Conservation (phyloP, 1,140 invertebrate genomes). For the Uloborus diversus region DNA sequence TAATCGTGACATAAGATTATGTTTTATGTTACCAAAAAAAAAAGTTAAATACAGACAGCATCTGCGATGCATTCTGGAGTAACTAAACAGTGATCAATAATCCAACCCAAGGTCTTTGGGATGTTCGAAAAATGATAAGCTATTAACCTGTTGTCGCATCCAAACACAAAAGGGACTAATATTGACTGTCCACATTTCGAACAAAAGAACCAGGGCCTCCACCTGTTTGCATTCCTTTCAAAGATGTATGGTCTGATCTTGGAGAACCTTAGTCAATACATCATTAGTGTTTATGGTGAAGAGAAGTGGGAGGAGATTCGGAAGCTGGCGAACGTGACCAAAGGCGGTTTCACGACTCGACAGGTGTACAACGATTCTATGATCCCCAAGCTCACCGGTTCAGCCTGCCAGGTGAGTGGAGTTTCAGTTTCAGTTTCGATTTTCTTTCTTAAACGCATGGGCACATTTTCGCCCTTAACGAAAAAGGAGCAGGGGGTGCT, state of each 20-base stretch:
- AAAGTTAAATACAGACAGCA: too few relatives aligned
- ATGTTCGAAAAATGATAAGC: too few relatives aligned
- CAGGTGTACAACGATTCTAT: slow-evolving; percentile 91
- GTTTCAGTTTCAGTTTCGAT: not conserved
- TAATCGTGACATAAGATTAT: too few relatives aligned
- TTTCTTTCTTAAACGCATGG: too few relatives aligned
- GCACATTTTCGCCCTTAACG: too few relatives aligned
- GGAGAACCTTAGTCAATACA: slow-evolving; percentile 91
- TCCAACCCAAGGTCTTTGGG: too few relatives aligned
- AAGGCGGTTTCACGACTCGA: slow-evolving; percentile 88
- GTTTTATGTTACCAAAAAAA: too few relatives aligned
- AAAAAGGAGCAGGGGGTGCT: too few relatives aligned
- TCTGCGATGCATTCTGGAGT: too few relatives aligned
- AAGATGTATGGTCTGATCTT: slow-evolving; percentile 92
- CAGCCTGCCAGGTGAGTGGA: slow-evolving; percentile 79
- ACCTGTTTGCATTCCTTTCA: slow-evolving; percentile 21
- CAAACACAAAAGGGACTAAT: not conserved
- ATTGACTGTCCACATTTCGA: not conserved
- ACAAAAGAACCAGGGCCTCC: not conserved
- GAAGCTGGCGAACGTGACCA: slow-evolving; percentile 80
- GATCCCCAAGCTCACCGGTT: slow-evolving; percentile 82
- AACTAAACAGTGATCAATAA: too few relatives aligned
- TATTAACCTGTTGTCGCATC: too few relatives aligned
- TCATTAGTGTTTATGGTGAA: slow-evolving; percentile 88
- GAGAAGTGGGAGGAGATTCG: slow-evolving; percentile 90